These are phyloP conservation scores for Neomicropteryx cornuta DNA, from an alignment of 1,140 invertebrate genomes.

Conservation along the genomic window DNA sequence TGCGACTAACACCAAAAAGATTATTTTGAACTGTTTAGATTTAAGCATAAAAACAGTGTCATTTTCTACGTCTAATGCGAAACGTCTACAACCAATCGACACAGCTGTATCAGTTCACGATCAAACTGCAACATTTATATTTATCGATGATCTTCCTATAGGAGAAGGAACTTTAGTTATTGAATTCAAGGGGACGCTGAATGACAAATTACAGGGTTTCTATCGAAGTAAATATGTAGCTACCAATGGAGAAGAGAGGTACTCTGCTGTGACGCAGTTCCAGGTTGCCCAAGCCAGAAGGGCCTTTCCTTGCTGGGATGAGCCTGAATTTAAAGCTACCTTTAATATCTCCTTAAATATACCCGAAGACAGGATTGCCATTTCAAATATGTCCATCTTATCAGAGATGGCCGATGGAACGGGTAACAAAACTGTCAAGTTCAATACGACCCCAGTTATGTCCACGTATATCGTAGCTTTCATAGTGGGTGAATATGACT, in stretches of 20 bases:
- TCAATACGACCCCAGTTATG: conserved; percentile 87
- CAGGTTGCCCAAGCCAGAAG: conserved; percentile 64
- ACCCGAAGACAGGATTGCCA: conserved; percentile 62
- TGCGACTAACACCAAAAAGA: too few species aligned
- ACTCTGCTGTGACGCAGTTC: conserved; percentile 64
- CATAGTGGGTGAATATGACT: conserved; percentile 91
- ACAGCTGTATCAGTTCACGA: too few species aligned
- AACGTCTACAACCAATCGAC: too few species aligned
- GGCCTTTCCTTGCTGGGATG: conserved; percentile 85
- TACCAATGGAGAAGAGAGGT: conserved; percentile 27
- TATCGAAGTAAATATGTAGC: conserved; percentile 56
- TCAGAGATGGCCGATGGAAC: conserved; percentile 41
- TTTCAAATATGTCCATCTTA: conserved; percentile 89
- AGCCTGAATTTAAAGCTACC: conserved; percentile 71
- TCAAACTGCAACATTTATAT: too few species aligned
- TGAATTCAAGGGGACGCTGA: conserved; percentile 22
- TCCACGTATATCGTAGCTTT: conserved; percentile 92
- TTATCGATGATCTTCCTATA: too few species aligned
- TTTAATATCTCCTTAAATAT: conserved; percentile 61
- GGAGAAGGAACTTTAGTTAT: too few species aligned
- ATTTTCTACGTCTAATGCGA: too few species aligned
- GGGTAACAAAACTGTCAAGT: conserved; percentile 53
- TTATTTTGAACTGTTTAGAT: too few species aligned
- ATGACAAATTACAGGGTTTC: conserved; percentile 51
- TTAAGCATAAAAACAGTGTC: too few species aligned